phyloP scores from a whole-genome alignment of 1,140 invertebrate species.

The Listronotus bonariensis region DNA sequence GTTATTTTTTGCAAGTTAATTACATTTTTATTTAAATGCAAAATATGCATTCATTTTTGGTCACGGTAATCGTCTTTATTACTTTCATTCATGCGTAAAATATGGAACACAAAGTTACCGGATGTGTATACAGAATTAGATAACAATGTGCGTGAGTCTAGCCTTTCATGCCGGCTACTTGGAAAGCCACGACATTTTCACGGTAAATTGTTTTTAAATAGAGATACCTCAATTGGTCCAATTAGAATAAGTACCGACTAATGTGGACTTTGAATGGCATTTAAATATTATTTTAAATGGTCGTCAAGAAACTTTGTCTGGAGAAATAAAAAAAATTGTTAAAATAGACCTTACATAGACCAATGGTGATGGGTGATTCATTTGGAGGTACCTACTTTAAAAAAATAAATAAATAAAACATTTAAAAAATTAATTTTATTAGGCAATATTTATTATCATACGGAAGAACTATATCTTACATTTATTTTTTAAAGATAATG shows the following conservation, averaged over 20 bases:
- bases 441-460: too few species aligned
- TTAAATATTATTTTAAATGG: not conserved
- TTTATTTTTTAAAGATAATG: too few species aligned
- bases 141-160: not conserved
- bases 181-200: not conserved
- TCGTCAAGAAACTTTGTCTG: too few species aligned
- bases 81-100: not conserved
- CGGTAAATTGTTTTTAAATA: not conserved
- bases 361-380: too few species aligned
- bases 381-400: too few species aligned
- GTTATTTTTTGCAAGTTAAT: not conserved
- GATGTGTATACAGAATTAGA: not conserved
- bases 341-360: too few species aligned
- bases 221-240: not conserved
- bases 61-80: slow-evolving; percentile 1
- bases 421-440: too few species aligned
- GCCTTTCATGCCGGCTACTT: not conserved
- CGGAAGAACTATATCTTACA: too few species aligned
- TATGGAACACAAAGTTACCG: not conserved
- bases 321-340: too few species aligned
- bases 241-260: not conserved
- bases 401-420: too few species aligned
- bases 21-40: not conserved
- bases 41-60: not conserved
- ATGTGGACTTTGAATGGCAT: not conserved